Conservation (phyloP, 2,888 invertebrate genomes). For the Chydorus sphaericus region DNA sequence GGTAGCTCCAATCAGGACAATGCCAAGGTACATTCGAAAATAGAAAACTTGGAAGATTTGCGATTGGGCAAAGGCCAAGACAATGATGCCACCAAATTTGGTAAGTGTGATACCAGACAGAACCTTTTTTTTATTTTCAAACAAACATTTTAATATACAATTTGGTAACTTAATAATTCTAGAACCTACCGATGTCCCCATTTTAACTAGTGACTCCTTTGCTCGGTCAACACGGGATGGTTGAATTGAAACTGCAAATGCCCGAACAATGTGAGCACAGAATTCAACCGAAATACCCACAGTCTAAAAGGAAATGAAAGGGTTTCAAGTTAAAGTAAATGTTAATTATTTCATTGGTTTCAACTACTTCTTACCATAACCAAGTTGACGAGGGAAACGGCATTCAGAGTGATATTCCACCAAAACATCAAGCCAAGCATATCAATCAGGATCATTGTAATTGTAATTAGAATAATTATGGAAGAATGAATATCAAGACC, state of each 20-base stretch:
- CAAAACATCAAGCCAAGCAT: slow-evolving; percentile 84
- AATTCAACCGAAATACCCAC: slow-evolving; percentile 99
- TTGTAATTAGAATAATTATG: slow-evolving; percentile 51
- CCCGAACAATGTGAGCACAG: slow-evolving; percentile 90
- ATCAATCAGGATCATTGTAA: slow-evolving; percentile 61
- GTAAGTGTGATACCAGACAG: slow-evolving; percentile 95
- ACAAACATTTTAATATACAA: no score
- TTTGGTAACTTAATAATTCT: no score
- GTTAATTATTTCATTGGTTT: background rate
- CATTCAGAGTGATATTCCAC: slow-evolving; percentile 83
- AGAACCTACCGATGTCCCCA: slow-evolving; percentile 75
- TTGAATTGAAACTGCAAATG: slow-evolving; percentile 67
- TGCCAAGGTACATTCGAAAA: slow-evolving; percentile 95
- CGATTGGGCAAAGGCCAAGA: slow-evolving; percentile 91
- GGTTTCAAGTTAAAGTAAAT: slow-evolving; percentile 1
- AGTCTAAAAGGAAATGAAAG: slow-evolving; percentile 46
- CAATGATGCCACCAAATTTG: slow-evolving; percentile 93
- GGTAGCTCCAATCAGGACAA: slow-evolving; percentile 89
- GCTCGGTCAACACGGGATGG: slow-evolving; percentile 58
- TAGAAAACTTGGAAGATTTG: slow-evolving; percentile 94
- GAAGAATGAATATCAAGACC: slow-evolving; percentile 75
- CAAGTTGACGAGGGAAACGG: slow-evolving; percentile 87
- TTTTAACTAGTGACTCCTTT: slow-evolving; percentile 65
- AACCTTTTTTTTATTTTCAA: no score
- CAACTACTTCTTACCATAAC: slow-evolving; percentile 60